Conservation (phyloP, 2,888 invertebrate genomes). For the Drosophila meridionalis region DNA sequence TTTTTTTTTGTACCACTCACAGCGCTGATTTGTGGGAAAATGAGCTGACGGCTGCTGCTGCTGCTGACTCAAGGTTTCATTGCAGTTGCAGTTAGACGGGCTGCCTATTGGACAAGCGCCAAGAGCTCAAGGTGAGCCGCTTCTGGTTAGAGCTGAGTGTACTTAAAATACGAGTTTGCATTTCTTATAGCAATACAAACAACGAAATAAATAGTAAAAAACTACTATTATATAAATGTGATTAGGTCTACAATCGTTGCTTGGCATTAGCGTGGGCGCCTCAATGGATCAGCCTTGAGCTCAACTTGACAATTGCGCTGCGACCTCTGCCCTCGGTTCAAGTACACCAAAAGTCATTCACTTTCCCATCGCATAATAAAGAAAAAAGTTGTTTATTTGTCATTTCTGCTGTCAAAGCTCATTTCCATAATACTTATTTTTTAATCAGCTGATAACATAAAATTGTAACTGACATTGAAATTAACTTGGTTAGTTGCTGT, state of each 20-base stretch:
- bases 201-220: background rate
- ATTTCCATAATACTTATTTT: constrained; percentile 44
- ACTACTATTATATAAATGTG: constrained; percentile 7
- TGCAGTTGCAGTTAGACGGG: constrained; percentile 41
- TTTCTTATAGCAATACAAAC: constrained; percentile 9
- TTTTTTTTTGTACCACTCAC: constrained; percentile 50
- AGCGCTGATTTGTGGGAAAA: constrained; percentile 63
- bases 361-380: constrained; percentile 18
- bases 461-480: constrained; percentile 51
- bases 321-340: background rate
- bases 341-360: constrained; percentile 11
- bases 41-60: constrained; percentile 26
- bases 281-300: constrained; percentile 23
- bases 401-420: constrained; percentile 25
- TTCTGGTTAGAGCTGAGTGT: constrained; percentile 24
- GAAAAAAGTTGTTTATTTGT: constrained; percentile 14
- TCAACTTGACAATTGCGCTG: constrained; percentile 13
- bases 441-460: constrained; percentile 26
- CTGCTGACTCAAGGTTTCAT: constrained; percentile 48
- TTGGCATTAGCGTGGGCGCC: constrained; percentile 26
- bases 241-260: constrained; percentile 24
- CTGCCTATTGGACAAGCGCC: constrained; percentile 19
- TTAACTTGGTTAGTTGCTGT: constrained; percentile 3
- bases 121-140: constrained; percentile 52
- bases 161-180: constrained; percentile 22